phyloP scores from a whole-genome alignment of 53 echinoderm and acorn worm genomes.

The Antedon mediterranea region DNA sequence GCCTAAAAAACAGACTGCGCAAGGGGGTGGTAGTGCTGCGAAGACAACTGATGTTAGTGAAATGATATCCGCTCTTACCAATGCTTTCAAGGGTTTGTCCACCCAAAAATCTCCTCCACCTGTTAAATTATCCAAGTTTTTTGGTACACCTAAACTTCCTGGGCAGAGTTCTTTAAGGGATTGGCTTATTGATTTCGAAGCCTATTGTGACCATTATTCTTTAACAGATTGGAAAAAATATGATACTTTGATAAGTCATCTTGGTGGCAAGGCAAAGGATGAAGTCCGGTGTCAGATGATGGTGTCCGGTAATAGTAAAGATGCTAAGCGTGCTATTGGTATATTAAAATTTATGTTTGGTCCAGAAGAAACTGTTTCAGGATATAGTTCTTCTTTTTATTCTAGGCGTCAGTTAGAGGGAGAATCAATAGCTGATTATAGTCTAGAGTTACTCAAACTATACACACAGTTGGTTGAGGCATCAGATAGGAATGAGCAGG shows the following conservation, averaged over 20 bases:
- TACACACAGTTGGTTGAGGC: background rate
- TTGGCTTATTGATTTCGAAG: background rate
- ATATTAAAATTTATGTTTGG: background rate
- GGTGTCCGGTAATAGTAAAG: background rate
- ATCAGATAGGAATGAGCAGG: background rate
- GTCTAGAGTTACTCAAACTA: background rate
- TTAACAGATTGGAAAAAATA: background rate
- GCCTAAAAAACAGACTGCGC: too few relatives aligned
- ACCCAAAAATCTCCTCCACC: background rate
- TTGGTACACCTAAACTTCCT: background rate
- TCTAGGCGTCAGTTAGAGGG: background rate
- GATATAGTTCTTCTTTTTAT: background rate
- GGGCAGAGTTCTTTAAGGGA: background rate
- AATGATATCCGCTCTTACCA: background rate
- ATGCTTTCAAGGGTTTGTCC: background rate
- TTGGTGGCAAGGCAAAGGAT: too few relatives aligned
- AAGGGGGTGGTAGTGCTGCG: background rate
- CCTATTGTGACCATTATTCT: background rate
- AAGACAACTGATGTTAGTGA: background rate
- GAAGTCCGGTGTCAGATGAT: too few relatives aligned
- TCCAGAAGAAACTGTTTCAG: background rate
- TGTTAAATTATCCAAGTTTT: background rate
- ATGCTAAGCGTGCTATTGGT: background rate
- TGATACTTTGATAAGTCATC: background rate
- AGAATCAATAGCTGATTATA: background rate